Evolutionary conservation across 2,888 invertebrate species (phyloP), one percentile per base, ranked within the genome.

Genomic region (Rhopalosiphum nymphaeae): DNA sequence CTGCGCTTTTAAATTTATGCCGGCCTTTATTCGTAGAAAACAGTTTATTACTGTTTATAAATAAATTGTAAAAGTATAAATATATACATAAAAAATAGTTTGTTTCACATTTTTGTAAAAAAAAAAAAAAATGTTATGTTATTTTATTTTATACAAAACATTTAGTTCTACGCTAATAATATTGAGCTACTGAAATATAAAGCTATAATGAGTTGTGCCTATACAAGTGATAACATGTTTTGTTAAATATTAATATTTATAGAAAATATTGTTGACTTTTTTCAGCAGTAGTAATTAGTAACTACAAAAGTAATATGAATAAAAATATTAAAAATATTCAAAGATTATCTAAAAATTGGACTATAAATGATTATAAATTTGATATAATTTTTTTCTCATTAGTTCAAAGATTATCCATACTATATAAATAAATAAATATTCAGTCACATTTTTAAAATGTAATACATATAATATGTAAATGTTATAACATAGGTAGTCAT

Each of bases 1-100:
- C 44, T 94, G 90, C 85, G 93, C 93, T 94, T 94, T 90, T 93
- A 93, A 94, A 94, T 61, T 85, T 67, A 94, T 90, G 85, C 93
- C 49, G 93, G 90, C 90, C 93, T 94, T 91, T 90, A 90, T 94
- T 57, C 90, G 89, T 94, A 94, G 93, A 94, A 93, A 56, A 94
- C 86, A 94, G n/a, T 94, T 94, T 49, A 86, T 94, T 93, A 90
- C n/a, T 90, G 90, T 94, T 94, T 67, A 86, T 90, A 85, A 61
- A 94, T 61, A 85, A 85, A 90, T 90, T 90, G 90, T 94, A 53
- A 61, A 94, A 61, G 93, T 94, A 93, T 93, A 86, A 94, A 90
- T 94, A 91, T 61, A 94, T 86, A 85, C 89, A 90, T 89, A 84
- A 78, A 57, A 61, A 94, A 53, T 90, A 94, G 93, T 29, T 49